Evolutionary conservation across 2,113 vertebrate species (phyloP).

Genomic region (Ophiodon elongatus): DNA sequence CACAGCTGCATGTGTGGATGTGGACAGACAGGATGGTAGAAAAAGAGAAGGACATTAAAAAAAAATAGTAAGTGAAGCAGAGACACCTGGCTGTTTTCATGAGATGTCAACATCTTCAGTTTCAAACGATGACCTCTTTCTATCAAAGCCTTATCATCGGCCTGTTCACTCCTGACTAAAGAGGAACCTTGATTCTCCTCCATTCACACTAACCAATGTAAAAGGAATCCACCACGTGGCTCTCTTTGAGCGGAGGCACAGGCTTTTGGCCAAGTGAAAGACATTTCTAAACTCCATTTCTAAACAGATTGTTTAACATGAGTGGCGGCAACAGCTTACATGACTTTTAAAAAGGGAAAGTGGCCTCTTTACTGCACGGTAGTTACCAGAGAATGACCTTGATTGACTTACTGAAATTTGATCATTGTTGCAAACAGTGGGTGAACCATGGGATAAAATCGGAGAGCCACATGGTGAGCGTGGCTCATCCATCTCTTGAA

Average conservation of each 20-base stretch:
- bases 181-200: slow-evolving; percentile 40
- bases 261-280: slow-evolving; percentile 27
- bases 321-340: slow-evolving; percentile 37
- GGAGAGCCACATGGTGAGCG: slow-evolving; percentile 12
- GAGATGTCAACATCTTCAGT: slow-evolving; percentile 43
- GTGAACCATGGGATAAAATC: slow-evolving; percentile 41
- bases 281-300: slow-evolving; percentile 36
- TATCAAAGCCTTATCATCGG: slow-evolving; percentile 46
- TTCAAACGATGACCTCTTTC: slow-evolving; percentile 60
- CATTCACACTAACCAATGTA: slow-evolving; percentile 59
- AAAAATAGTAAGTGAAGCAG: slow-evolving; percentile 49
- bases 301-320: background rate
- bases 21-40: slow-evolving; percentile 28
- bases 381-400: slow-evolving; percentile 16
- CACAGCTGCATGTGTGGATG: slow-evolving; percentile 72
- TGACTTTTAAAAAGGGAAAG: slow-evolving; percentile 8
- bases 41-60: slow-evolving; percentile 37
- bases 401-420: slow-evolving; percentile 18
- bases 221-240: slow-evolving; percentile 51
- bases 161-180: slow-evolving; percentile 55
- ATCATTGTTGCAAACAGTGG: slow-evolving; percentile 26
- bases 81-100: slow-evolving; percentile 62
- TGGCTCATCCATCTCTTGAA: slow-evolving; percentile 46
- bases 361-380: background rate
- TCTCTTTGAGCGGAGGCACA: slow-evolving; percentile 27